phyloP scores from a whole-genome alignment of 2,797 vertebrate genomes.

The Ctenosaura bakeri region DNA sequence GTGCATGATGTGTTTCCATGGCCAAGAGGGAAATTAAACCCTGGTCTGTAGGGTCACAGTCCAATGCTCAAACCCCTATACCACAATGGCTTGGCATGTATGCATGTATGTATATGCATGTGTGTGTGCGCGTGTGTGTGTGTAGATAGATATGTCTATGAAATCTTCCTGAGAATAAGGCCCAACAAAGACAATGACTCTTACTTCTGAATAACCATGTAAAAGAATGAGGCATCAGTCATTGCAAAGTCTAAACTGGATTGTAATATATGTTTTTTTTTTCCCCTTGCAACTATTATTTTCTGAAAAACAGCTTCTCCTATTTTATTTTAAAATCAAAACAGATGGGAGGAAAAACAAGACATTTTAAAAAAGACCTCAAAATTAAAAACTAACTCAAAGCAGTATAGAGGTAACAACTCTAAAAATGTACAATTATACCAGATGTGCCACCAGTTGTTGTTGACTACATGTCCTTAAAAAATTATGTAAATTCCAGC shows the following conservation, averaged over 20 bases:
- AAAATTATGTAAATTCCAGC: slow-evolving; percentile 54
- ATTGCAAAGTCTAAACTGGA: neutral
- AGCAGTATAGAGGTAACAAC: slow-evolving; percentile 60
- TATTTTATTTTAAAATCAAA: neutral
- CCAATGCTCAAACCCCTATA: no score
- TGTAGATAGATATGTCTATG: no score
- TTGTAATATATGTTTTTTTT: neutral
- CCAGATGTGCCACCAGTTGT: slow-evolving; percentile 66
- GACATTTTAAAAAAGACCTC: slow-evolving; percentile 14
- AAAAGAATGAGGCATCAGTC: neutral
- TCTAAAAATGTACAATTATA: slow-evolving; percentile 58
- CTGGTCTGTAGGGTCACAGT: no score
- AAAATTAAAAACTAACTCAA: slow-evolving; percentile 43
- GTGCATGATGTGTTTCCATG: no score
- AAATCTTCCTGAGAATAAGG: neutral
- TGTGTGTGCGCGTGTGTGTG: no score
- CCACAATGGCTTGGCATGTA: no score
- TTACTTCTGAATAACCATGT: no score
- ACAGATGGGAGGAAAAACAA: neutral
- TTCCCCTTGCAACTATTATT: neutral
- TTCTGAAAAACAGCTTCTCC: neutral
- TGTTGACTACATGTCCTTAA: slow-evolving; percentile 34
- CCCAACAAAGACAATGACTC: no score
- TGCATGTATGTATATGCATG: no score
- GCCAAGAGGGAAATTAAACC: no score